Base-by-base conservation (phyloP, 1,140 invertebrate species). In the Lepidurus apus region DNA sequence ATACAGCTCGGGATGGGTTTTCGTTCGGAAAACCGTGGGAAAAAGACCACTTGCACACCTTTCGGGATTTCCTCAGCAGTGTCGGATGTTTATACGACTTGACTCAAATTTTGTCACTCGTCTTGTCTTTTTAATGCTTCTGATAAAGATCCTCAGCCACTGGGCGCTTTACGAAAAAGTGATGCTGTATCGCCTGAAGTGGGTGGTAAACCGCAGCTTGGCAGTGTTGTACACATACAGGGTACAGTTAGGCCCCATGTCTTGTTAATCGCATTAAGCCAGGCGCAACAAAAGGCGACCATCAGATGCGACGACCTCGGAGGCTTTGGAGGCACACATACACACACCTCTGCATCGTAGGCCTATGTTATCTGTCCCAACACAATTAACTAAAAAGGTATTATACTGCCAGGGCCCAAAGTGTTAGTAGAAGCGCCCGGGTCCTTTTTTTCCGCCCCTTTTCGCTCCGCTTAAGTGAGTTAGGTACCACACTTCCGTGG, bases 311-410 rank as follows among this genome's bases (percentile, higher is more conserved):
- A 21, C 53, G 9, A 65, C 17, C 53, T 13, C 17, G 13, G 21
- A 65, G 53, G 53, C 2, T 65, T 65, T 21, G 10, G 45, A 65
- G 53, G 53, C 13, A 65, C 1, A 13, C 1, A 65, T 4, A 21
- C 53, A 13, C 13, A 17, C 13, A 65, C 8, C 53, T 11, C 53
- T 17, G 13, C 17, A 65, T n/a, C 53, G 53, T 65, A 65, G 53
- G 53, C 53, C 53, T 65, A 65, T 65, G 53, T 65, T 21, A 21
- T 65, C 53, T 65, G 53, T 65, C 53, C 53, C 53, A 65, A 65
- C 53, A 65, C 53, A 21, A 65, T 65, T 65, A 65, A 65, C 53
- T 65, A 65, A 65, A 21, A 65, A 65, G 53, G 53, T 21, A 65
- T 65, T 7, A 13, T 7, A 13, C 53, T 65, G 53, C 8, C 8